Evolutionary conservation across 2,888 invertebrate genomes (phyloP).

Genomic region (Archips xylosteana): DNA sequence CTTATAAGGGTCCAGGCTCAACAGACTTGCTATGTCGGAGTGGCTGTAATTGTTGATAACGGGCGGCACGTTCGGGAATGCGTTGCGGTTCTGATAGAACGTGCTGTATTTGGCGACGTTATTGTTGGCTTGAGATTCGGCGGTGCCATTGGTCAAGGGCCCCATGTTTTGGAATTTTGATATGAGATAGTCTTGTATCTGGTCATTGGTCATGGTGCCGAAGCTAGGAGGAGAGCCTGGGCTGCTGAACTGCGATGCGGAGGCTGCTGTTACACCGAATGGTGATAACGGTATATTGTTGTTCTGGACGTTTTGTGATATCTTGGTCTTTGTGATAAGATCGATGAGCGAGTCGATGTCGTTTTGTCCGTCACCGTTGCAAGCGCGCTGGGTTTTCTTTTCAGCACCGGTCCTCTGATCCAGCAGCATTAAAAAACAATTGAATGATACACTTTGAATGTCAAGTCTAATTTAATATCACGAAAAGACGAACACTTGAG

Average conservation of each 20-base stretch:
- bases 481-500: not conserved
- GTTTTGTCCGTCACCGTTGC: constrained; percentile 62
- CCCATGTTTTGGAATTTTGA: constrained; percentile 73
- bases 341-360: constrained; percentile 65
- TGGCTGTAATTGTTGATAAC: constrained; percentile 70
- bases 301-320: constrained; percentile 65
- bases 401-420: constrained; percentile 53
- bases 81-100: constrained; percentile 74
- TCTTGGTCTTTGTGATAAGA: constrained; percentile 59
- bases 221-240: constrained; percentile 61
- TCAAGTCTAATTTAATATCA: not conserved
- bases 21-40: constrained; percentile 64
- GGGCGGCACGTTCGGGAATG: constrained; percentile 77
- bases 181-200: constrained; percentile 75
- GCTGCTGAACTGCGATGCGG: constrained; percentile 55
- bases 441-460: constrained; percentile 12
- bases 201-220: constrained; percentile 71
- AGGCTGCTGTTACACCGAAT: constrained; percentile 53
- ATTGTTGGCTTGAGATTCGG: constrained; percentile 51
- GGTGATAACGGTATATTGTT: constrained; percentile 66
- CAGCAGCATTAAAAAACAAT: constrained; percentile 56
- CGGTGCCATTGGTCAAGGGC: constrained; percentile 57
- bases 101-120: constrained; percentile 65
- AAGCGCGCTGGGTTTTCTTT: constrained; percentile 53
- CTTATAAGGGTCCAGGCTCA: constrained; percentile 61